Evolutionary conservation across 2,113 vertebrate genomes (phyloP).

Genomic region (Ploceus nigricollis): DNA sequence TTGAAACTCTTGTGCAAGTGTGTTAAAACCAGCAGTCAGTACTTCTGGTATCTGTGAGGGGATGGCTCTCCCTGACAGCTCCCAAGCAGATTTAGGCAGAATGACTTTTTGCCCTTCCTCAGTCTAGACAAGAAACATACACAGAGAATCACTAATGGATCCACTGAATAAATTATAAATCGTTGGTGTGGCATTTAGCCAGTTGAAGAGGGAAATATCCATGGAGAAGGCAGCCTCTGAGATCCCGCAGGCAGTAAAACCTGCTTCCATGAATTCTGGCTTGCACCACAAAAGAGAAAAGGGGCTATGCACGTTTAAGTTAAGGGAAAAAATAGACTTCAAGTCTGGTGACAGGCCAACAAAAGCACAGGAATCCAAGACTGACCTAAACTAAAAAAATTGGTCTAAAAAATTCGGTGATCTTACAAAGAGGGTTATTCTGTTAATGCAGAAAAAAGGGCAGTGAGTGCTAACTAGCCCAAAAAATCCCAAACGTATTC

Average conservation of each 20-base stretch:
- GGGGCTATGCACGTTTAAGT: neutral
- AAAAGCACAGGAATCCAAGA: slow-evolving; percentile 36
- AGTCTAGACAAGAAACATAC: slow-evolving; percentile 60
- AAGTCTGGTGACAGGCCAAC: slow-evolving; percentile 40
- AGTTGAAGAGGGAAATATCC: neutral
- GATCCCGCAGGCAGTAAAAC: neutral
- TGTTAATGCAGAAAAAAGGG: neutral
- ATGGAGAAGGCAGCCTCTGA: neutral
- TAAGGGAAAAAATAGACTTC: neutral
- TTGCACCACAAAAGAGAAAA: slow-evolving; percentile 22
- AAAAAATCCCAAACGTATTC: slow-evolving; percentile 22
- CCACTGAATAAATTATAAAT: neutral
- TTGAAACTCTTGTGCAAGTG: slow-evolving; percentile 63
- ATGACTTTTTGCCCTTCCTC: slow-evolving; percentile 67
- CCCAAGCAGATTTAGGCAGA: neutral
- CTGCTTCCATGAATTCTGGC: slow-evolving; percentile 15
- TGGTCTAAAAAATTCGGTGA: neutral
- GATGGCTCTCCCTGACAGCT: slow-evolving; percentile 49
- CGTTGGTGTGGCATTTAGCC: neutral
- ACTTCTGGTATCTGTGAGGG: slow-evolving; percentile 57
- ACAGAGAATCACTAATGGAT: slow-evolving; percentile 6
- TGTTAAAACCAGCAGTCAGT: slow-evolving; percentile 27
- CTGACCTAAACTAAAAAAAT: slow-evolving; percentile 4
- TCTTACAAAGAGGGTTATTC: slow-evolving; percentile 32
- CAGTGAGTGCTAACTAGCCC: slow-evolving; percentile 9